phyloP scores from a whole-genome alignment of 2,113 vertebrate species.

The Bucco capensis region DNA sequence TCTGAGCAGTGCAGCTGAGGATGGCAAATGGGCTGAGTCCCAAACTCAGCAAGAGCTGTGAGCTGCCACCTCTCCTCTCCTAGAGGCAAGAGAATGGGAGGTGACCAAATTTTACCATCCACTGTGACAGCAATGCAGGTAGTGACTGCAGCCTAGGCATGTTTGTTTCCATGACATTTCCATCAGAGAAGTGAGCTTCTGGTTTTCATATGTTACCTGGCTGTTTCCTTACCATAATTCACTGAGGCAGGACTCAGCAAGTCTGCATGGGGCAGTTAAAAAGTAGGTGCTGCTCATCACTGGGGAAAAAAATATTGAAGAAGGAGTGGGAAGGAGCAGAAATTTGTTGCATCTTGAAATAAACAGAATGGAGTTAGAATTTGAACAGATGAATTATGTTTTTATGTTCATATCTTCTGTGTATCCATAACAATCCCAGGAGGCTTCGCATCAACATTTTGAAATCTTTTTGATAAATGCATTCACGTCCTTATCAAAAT shows the following conservation, averaged over 20 bases:
- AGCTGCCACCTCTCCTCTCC: background rate
- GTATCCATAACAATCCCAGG: constrained; percentile 59
- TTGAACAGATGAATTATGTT: constrained; percentile 55
- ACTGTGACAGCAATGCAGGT: background rate
- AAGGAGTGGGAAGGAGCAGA: constrained; percentile 15
- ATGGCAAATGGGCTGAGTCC: background rate
- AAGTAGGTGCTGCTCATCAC: background rate
- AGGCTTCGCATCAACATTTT: constrained; percentile 64
- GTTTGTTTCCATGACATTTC: background rate
- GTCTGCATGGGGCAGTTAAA: background rate
- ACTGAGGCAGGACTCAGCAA: background rate
- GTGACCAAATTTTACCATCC: background rate
- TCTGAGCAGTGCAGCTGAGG: fast-evolving
- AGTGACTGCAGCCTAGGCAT: background rate
- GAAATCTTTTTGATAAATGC: constrained; percentile 64
- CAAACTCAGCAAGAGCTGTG: background rate
- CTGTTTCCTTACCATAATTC: background rate
- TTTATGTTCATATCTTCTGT: constrained; percentile 52
- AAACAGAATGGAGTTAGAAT: constrained; percentile 18
- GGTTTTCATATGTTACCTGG: background rate
- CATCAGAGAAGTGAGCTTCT: background rate
- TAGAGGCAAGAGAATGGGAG: background rate
- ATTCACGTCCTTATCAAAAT: constrained; percentile 46
- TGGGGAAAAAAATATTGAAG: background rate
- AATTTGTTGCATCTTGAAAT: constrained; percentile 29